Evolutionary conservation across 2,113 vertebrate genomes (phyloP).

Genomic region (Podocnemis expansa): DNA sequence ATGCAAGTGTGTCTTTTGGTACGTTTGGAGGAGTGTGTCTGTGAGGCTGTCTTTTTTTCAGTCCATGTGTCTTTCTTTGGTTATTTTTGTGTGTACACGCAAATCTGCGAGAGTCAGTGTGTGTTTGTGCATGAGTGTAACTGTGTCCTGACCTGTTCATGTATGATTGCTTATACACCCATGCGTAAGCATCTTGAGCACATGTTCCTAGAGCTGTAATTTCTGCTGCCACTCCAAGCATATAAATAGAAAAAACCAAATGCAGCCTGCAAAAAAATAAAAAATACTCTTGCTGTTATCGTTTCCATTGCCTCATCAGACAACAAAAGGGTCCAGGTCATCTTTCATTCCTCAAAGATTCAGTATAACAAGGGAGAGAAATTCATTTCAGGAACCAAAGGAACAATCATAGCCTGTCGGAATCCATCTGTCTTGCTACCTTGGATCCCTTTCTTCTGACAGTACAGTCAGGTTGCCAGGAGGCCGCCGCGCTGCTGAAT

Average conservation of each 20-base stretch:
- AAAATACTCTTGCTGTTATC: conserved; percentile 31
- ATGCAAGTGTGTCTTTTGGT: neutral
- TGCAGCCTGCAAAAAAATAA: conserved; percentile 24
- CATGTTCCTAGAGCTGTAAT: neutral
- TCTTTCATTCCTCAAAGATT: conserved; percentile 53
- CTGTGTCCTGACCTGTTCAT: neutral
- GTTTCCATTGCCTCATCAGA: conserved; percentile 70
- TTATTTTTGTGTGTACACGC: neutral
- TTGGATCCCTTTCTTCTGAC: neutral
- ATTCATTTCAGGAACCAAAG: neutral
- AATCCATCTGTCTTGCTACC: neutral
- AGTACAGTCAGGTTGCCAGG: neutral
- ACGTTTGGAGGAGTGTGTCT: neutral
- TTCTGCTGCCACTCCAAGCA: neutral
- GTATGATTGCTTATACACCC: neutral
- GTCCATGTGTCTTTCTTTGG: neutral
- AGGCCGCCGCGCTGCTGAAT: neutral
- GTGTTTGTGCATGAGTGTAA: neutral
- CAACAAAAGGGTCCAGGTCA: conserved; percentile 45
- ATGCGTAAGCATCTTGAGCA: neutral
- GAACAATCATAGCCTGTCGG: neutral
- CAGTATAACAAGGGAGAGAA: conserved; percentile 15
- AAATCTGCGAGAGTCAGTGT: neutral
- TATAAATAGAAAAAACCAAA: neutral
- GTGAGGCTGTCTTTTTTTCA: neutral